Conservation (phyloP, 2,888 invertebrate species). For the Lordiphosa fenestrarum region DNA sequence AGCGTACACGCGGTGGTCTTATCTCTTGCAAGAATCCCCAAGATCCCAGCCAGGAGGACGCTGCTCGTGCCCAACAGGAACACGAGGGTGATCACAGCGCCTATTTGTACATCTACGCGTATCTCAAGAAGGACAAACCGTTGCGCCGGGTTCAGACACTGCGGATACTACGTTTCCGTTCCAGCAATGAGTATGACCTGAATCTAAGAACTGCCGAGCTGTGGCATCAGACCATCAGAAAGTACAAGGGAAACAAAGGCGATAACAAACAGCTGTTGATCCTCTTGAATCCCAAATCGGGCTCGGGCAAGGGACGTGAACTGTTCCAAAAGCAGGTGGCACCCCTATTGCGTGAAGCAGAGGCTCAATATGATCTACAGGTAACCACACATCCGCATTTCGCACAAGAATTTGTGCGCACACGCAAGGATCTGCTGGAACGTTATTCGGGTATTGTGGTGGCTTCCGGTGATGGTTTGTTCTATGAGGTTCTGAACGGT, state of each 20-base stretch:
- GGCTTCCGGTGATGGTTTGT: constrained; percentile 90
- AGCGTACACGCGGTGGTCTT: constrained; percentile 80
- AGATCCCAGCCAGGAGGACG: constrained; percentile 68
- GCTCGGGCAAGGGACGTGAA: constrained; percentile 93
- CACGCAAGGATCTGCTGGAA: constrained; percentile 83
- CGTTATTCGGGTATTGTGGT: constrained; percentile 85
- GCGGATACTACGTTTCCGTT: constrained; percentile 90
- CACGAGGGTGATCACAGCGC: constrained; percentile 85
- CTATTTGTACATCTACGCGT: constrained; percentile 93
- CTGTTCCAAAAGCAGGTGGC: constrained; percentile 92
- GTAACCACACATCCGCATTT: constrained; percentile 93
- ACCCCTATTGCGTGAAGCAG: constrained; percentile 92
- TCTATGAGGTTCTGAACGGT: constrained; percentile 94
- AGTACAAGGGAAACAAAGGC: constrained; percentile 80
- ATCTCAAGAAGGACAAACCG: constrained; percentile 86
- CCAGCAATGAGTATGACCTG: constrained; percentile 90
- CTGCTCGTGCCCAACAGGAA: constrained; percentile 14
- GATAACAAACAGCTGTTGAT: constrained; percentile 83
- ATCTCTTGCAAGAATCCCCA: constrained; percentile 85
- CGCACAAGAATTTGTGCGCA: constrained; percentile 89
- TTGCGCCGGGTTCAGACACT: constrained; percentile 89
- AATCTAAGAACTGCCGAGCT: constrained; percentile 90
- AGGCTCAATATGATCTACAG: constrained; percentile 91
- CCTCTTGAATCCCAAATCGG: constrained; percentile 96
- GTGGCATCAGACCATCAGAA: constrained; percentile 89